Base-by-base conservation (phyloP, 2,888 invertebrate genomes). In the Sthenelais limicola region DNA sequence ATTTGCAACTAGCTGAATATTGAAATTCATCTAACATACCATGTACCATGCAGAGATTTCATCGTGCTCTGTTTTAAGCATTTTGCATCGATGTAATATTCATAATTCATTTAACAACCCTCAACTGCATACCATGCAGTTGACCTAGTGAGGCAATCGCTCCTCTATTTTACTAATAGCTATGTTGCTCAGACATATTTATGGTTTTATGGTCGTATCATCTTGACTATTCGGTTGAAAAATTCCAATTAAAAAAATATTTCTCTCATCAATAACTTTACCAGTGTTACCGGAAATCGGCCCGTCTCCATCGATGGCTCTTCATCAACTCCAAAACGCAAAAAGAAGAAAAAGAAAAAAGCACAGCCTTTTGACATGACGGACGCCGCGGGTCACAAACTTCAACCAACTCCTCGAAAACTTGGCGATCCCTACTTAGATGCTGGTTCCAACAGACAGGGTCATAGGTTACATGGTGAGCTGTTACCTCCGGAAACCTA, bases 321-420 rank as follows among this genome's bases (percentile, higher is more conserved):
- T 56, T 28, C 56, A 32, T 32, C 56, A 15, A 56, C 30, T 56
- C 56, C 56, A 56, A 30, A 56, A 56, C 56, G 56, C n/a, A 56
- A 56, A 32, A 56, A 56, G 32, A 56, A 56, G 56, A 56, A 56
- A 56, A 56, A 56, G 56, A 56, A 56, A 56, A 56, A 56, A 33
- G 21, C 56, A 33, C 15, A 33, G 32, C 15, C 56, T 56, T n/a
- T 24, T 56, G 56, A 56, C 21, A 30, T 56, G 33, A 56, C 2
- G 15, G 56, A 56, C 18, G 32, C 32, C 30, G 18, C 2, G 1
- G 12, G 12, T 9, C 12, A 43, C 9, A 18, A 12, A 18, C 9
- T 18, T 43, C 12, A 12, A 9, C 12, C 56, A 12, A 5, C 56
- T 12, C 30, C 30, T 33, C 30, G 56, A 33, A 56, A 56, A 33